Conservation (phyloP, 2,888 invertebrate genomes). For the Stratiomys singularior region DNA sequence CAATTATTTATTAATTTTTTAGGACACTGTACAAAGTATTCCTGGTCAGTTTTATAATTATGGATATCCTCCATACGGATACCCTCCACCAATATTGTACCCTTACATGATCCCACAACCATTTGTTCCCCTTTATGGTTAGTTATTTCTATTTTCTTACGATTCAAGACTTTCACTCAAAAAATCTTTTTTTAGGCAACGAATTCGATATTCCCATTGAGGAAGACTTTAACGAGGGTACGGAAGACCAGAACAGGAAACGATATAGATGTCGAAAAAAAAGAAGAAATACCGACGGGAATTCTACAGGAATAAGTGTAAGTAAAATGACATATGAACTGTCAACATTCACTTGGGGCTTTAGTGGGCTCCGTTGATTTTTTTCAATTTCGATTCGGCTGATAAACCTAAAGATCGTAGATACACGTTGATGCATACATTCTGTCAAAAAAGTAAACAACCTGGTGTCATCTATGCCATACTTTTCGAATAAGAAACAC, state of each 20-base stretch:
- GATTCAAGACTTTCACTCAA: neutral
- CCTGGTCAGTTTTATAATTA: slow-evolving; percentile 46
- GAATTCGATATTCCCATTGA: slow-evolving; percentile 40
- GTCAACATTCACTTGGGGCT: too few species aligned
- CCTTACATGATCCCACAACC: slow-evolving; percentile 51
- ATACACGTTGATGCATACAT: too few species aligned
- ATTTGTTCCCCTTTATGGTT: slow-evolving; percentile 52
- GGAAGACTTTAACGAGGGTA: slow-evolving; percentile 40
- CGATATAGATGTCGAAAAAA: slow-evolving; percentile 46
- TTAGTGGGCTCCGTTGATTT: too few species aligned
- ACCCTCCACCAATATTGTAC: slow-evolving; percentile 50
- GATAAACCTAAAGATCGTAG: too few species aligned
- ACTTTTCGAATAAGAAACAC: too few species aligned
- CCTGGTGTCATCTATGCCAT: too few species aligned
- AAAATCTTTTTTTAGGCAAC: slow-evolving; percentile 14
- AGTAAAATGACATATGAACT: slow-evolving; percentile 10
- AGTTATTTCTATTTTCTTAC: neutral
- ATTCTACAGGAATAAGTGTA: slow-evolving; percentile 51
- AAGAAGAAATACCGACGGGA: slow-evolving; percentile 39
- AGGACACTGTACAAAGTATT: slow-evolving; percentile 23
- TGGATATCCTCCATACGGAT: slow-evolving; percentile 49
- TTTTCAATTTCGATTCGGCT: too few species aligned
- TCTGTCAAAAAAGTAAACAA: too few species aligned
- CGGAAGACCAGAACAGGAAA: slow-evolving; percentile 46
- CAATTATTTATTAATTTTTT: neutral